Conservation (phyloP, 2,888 invertebrate species). For the Drosophila seclusa region DNA sequence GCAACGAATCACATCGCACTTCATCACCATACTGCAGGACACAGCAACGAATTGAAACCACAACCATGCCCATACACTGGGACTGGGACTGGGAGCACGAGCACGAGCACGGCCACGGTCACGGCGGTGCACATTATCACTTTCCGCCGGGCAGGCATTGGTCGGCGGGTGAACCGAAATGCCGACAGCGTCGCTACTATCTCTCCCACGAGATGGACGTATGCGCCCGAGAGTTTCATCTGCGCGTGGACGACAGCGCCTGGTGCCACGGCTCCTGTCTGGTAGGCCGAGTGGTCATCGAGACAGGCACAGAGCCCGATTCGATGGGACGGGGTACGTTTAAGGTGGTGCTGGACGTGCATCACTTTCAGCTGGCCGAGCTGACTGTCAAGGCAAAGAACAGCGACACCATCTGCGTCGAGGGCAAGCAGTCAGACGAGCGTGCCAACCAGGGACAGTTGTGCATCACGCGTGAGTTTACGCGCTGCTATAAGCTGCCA, state of each 20-base stretch:
- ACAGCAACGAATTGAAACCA: constrained; percentile 3
- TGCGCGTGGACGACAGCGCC: constrained; percentile 69
- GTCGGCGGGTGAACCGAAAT: constrained; percentile 69
- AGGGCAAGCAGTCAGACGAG: constrained; percentile 80
- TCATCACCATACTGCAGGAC: constrained; percentile 2
- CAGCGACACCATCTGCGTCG: constrained; percentile 79
- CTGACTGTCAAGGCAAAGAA: constrained; percentile 81
- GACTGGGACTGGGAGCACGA: constrained; percentile 79
- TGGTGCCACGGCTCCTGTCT: constrained; percentile 83
- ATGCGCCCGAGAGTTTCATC: constrained; percentile 74
- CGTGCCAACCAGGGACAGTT: constrained; percentile 70
- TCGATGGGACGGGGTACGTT: constrained; percentile 80
- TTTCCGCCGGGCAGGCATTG: constrained; percentile 67
- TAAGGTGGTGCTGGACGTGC: constrained; percentile 82
- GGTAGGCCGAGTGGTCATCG: constrained; percentile 78
- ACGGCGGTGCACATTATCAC: constrained; percentile 70
- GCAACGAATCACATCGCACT: constrained; percentile 60
- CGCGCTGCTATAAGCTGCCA: constrained; percentile 82
- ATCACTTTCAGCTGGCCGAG: constrained; percentile 81
- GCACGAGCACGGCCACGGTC: constrained; percentile 74
- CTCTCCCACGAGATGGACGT: constrained; percentile 75
- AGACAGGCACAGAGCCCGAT: constrained; percentile 77
- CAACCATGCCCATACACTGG: constrained; percentile 76
- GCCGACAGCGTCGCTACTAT: constrained; percentile 67
- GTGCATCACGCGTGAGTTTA: constrained; percentile 82